Conservation (phyloP, 1,140 invertebrate species). For the Drosophila pallidifrons region DNA sequence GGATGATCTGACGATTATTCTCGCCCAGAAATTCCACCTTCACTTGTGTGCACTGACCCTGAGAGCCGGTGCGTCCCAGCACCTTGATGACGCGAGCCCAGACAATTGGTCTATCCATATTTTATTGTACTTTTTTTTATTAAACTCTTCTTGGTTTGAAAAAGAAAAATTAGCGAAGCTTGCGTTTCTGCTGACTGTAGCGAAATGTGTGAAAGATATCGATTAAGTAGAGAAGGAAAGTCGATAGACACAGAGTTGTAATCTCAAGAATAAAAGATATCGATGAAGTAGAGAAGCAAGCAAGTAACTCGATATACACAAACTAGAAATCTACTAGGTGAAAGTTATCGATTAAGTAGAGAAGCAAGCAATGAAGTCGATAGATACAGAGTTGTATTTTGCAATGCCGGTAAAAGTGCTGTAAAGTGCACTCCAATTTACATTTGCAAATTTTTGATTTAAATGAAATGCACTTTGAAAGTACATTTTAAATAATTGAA, state of each 20-base stretch:
- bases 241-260: no score
- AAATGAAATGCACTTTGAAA: background rate
- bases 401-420: background rate
- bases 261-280: no score
- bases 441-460: no score
- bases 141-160: conserved; percentile 22
- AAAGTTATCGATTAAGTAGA: no score
- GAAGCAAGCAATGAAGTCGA: no score
- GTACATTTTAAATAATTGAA: conserved; percentile 1
- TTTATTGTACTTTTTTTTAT: conserved; percentile 49
- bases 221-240: no score
- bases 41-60: conserved; percentile 99
- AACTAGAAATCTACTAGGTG: no score
- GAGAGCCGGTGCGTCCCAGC: conserved; percentile 97
- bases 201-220: background rate
- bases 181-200: conserved; percentile 33
- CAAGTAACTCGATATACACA: no score
- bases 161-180: conserved; percentile 10
- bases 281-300: no score
- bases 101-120: conserved; percentile 94
- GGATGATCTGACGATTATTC: conserved; percentile 98
- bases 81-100: conserved; percentile 95
- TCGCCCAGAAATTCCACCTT: conserved; percentile 99
- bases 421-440: background rate
- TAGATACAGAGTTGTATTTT: no score